Base-by-base conservation (phyloP, 2,888 invertebrate species). In the Pyrrhia umbra region DNA sequence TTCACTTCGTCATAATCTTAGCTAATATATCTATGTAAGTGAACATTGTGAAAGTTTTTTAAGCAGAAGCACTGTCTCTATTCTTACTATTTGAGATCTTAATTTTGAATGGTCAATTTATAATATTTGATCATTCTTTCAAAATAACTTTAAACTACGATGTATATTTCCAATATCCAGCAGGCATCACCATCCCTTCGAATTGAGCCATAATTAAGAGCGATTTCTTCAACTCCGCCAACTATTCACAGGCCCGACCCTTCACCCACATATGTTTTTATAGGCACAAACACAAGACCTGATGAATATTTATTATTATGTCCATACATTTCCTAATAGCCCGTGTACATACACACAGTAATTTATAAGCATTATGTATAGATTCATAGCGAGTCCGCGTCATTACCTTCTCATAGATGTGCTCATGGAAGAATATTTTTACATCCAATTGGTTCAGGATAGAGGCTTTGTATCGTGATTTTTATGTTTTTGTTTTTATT, bases 401-500 rank as follows among this genome's bases (percentile, higher is more conserved):
- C 92, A 92, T 92, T 92, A 90, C 91, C 87, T 90, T 88, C 70
- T 83, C 88, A 90, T 89, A 86, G 86, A 87, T 79, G 77, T 82
- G 81, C 77, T 81, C 67, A 68, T 72, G 71, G 67, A 73, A 72
- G 77, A 80, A 81, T 81, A 83, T 83, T 82, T 84, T 79, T 73
- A 76, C 80, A 80, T 67, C 68, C 79, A 78, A 82, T 83, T 75
- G 71, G 45, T 79, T 69, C 68, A 43, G 67, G 61, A 68, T 70
- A 68, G 67, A 69, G 68, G 75, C 73, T 68, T 62, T 73, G 68
- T 72, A 51, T 72, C 42, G 50, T 13, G 55, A 34, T 27, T 59
- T 72, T 72, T 72, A 72, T 72, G 62, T 55, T 62, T 72, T 62
- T 73, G 71, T 72, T 73, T 72, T 58, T 62, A 72, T 51, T 49